Evolutionary conservation across 2,113 vertebrate species (phyloP), one percentile per base, ranked within the genome.

Genomic region (Grammomys dolichurus): DNA sequence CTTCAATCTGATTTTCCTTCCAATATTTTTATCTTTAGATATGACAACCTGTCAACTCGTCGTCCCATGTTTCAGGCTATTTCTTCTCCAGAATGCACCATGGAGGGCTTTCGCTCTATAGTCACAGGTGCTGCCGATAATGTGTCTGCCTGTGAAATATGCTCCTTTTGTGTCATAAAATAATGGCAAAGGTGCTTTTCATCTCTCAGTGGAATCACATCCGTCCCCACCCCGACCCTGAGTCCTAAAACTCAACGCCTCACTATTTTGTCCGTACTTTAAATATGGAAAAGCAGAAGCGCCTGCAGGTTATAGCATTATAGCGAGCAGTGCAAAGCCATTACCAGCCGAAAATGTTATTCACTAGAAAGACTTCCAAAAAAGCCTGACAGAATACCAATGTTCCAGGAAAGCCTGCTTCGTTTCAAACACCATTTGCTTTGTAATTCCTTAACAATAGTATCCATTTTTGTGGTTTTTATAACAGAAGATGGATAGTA

Each of bases 401-500:
- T 46, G 16, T 31, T 91, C 60, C 76, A 93, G 90, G 54, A 84
- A 93, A 84, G 60, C 13, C 19, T 56, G 77, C 28, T 89, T 89
- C 70, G 65, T 65, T 96, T 92, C 75, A 72, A 87, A 92, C 87
- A 80, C 16, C 22, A 86, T n/a, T 88, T 65, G 31, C 89, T 94
- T 86, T 93, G 91, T 94, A 97, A 92, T 43, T 88, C 75, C 51
- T 85, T 92, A 85, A 95, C 85, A 84, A 67, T 69, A 51, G 65
- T 56, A 73, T 88, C 65, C 70, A 65, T 95, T 96, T 96, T 70
- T 92, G 43, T 91, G 81, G 43, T 43, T 73, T 85, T 85, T 48
- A 16, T 40, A 86, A 26, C 24, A 88, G 80, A 96, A 96, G 28
- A 54, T 28, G 2, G 43, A 80, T 11, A 78, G 10, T 86, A 67